phyloP scores from a whole-genome alignment of 92 coral and sea anemone genomes.

The Parazoanthus swiftii region DNA sequence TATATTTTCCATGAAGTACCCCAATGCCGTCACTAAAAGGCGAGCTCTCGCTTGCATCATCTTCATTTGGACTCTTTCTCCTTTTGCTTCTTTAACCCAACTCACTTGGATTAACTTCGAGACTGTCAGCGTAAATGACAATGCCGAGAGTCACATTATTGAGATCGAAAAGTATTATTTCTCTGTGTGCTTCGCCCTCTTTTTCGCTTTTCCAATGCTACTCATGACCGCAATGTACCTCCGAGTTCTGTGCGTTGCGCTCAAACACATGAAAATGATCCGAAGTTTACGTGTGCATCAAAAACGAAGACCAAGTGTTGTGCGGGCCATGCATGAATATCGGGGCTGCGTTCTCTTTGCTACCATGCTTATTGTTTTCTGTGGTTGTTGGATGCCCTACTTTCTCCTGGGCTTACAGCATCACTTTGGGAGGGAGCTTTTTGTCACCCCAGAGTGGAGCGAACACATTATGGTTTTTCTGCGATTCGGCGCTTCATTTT shows the following conservation, averaged over 20 bases:
- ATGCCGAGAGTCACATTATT: conserved; percentile 25
- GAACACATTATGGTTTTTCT: conserved; percentile 5
- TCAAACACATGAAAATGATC: conserved; percentile 38
- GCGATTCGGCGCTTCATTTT: conserved; percentile 24
- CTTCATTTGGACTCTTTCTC: conserved; percentile 48
- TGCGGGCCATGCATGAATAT: conserved; percentile 37
- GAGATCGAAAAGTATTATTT: conserved; percentile 46
- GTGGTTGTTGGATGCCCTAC: conserved; percentile 58
- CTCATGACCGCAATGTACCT: conserved; percentile 38
- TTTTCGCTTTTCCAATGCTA: conserved; percentile 48
- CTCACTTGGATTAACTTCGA: conserved; percentile 52
- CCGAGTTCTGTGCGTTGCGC: conserved; percentile 40
- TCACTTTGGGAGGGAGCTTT: conserved; percentile 43
- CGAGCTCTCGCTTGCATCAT: conserved; percentile 43
- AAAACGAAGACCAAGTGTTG: conserved; percentile 32
- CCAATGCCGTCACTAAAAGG: conserved; percentile 45
- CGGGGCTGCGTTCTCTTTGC: conserved; percentile 49
- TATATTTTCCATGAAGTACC: conserved; percentile 69
- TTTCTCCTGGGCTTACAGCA: conserved; percentile 52
- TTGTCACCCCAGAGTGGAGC: conserved; percentile 28
- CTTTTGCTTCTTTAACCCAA: conserved; percentile 51
- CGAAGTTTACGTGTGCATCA: conserved; percentile 12
- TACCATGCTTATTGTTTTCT: conserved; percentile 46
- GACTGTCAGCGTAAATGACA: conserved; percentile 33
- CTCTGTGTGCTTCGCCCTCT: conserved; percentile 30